phyloP scores from a whole-genome alignment of 2,888 invertebrate genomes.

The Odontocolon sp. region DNA sequence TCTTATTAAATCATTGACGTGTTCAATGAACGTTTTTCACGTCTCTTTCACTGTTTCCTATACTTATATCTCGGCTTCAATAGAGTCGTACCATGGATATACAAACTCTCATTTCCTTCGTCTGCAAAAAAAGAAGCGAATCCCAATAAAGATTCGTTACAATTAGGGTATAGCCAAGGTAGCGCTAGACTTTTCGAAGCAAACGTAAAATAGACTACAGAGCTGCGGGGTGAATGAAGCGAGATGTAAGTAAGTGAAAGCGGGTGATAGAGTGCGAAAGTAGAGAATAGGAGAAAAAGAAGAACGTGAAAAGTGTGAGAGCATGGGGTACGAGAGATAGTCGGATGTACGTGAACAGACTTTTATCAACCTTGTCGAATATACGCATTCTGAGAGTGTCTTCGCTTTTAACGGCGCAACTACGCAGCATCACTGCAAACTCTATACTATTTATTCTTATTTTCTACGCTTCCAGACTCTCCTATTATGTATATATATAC shows the following conservation, averaged over 20 bases:
- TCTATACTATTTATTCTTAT: neutral
- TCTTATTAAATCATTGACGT: too few relatives aligned
- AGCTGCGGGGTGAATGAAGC: too few relatives aligned
- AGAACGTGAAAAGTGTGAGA: constrained; percentile 15
- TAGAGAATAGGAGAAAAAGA: neutral
- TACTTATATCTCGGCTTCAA: too few relatives aligned
- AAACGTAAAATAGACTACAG: too few relatives aligned
- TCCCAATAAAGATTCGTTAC: neutral
- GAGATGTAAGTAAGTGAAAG: neutral
- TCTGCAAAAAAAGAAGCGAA: too few relatives aligned
- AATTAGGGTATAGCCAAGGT: too few relatives aligned
- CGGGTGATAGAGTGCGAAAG: neutral
- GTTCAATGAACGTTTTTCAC: too few relatives aligned
- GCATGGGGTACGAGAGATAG: constrained; percentile 24
- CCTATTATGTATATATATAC: neutral
- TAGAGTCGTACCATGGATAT: neutral
- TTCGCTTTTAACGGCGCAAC: constrained; percentile 13
- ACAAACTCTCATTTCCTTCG: too few relatives aligned
- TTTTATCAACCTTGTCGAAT: constrained; percentile 36
- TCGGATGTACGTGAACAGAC: constrained; percentile 33
- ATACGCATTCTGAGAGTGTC: constrained; percentile 28
- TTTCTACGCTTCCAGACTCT: constrained; percentile 17
- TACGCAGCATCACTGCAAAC: constrained; percentile 12
- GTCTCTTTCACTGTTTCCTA: too few relatives aligned
- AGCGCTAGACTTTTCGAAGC: too few relatives aligned